Evolutionary conservation across 2,888 invertebrate species (phyloP), one percentile per base, ranked within the genome.

Genomic region (Polydesmus complanatus): DNA sequence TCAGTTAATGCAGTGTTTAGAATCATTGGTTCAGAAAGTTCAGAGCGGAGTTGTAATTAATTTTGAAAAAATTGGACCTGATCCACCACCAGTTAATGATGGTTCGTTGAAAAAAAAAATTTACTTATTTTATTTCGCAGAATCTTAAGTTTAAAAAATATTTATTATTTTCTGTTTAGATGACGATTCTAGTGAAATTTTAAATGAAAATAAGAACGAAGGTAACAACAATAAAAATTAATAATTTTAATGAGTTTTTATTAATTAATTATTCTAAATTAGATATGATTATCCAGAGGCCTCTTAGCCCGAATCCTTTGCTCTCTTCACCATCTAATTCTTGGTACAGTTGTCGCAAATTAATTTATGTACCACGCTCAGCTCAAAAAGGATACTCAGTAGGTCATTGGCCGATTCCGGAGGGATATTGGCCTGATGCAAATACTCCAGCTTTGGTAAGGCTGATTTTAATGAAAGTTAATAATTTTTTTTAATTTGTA

Each of bases 321-420:
- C 56, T 56, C 11, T 56, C 61, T n/a, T 55, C 23, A 54, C 57
- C 48, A 57, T 67, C 27, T 62, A 83, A 85, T 51, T 83, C 86
- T 1, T 96, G 96, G 91, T 92, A 94, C 70, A 85, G 83, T 49
- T 89, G 89, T 70, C 78, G 90, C 26, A 83, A 84, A 66, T 81
- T 91, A 70, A 94, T 96, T 69, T 94, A 93, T 73, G 95, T 96
- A 27, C 93, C 91, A 27, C 80, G 93, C 67, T 85, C 88, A 14
- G 88, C 90, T 27, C 91, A 91, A 73, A 92, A 92, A 74, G 77
- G 74, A 61, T 93, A 89, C 72, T 86, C 90, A 54, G 85, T 87
- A 58, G 95, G 96, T 47, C 95, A 93, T 76, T 99, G 98, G 98
- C 97, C 97, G 0, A 88, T 99, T 69, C 98, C 98, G 0, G 98